These are phyloP conservation scores for Zelleria hepariella DNA, from an alignment of 2,888 invertebrate species.

Conservation along the genomic window DNA sequence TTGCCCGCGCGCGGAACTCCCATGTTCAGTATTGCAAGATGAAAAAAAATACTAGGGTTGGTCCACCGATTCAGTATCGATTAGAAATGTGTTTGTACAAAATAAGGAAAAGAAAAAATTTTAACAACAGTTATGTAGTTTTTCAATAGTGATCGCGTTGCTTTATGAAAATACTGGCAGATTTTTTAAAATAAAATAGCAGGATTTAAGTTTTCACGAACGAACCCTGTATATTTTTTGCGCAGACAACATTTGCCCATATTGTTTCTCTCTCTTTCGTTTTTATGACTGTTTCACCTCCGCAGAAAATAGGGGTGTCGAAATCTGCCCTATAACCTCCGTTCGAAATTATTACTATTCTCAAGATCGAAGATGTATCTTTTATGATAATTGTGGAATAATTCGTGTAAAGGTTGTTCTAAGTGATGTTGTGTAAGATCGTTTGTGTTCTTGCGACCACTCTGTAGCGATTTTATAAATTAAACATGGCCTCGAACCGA, in stretches of 20 bases:
- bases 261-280: conserved; percentile 66
- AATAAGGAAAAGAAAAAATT: too few relatives aligned
- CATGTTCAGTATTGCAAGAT: background rate
- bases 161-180: too few relatives aligned
- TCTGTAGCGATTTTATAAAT: conserved; percentile 70
- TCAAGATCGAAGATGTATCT: conserved; percentile 74
- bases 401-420: conserved; percentile 68
- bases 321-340: conserved; percentile 70
- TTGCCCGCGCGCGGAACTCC: conserved; percentile 12
- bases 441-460: conserved; percentile 66
- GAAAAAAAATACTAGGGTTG: background rate
- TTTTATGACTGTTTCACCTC: conserved; percentile 65
- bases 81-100: too few relatives aligned
- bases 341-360: conserved; percentile 67
- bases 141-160: too few relatives aligned
- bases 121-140: too few relatives aligned
- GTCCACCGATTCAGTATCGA: conserved; percentile 8
- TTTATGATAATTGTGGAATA: conserved; percentile 79
- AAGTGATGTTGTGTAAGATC: conserved; percentile 72
- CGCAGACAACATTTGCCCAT: conserved; percentile 45
- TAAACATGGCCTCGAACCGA: conserved; percentile 89
- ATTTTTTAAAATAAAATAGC: too few relatives aligned
- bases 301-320: conserved; percentile 74
- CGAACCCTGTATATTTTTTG: too few relatives aligned
- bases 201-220: too few relatives aligned